Conservation (phyloP, 2,113 vertebrate genomes). For the Salminus brasiliensis region DNA sequence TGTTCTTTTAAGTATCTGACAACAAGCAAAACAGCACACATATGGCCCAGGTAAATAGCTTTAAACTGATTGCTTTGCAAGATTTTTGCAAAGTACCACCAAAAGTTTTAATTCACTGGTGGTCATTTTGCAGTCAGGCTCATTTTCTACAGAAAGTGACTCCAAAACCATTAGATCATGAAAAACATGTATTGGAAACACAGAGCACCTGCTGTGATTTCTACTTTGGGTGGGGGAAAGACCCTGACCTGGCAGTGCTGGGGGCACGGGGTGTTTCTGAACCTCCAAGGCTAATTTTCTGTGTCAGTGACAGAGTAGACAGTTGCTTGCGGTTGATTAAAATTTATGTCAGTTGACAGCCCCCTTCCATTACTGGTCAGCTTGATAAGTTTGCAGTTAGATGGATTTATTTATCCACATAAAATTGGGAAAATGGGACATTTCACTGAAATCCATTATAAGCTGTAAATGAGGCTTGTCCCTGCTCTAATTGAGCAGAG, state of each 20-base stretch:
- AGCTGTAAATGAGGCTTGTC: not conserved
- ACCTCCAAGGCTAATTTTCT: not conserved
- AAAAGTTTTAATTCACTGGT: too few relatives aligned
- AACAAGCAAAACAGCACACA: too few relatives aligned
- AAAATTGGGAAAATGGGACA: not conserved
- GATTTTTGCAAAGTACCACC: too few relatives aligned
- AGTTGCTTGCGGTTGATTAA: not conserved
- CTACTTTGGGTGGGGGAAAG: not conserved
- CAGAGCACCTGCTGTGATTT: not conserved
- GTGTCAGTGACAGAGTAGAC: slow-evolving; percentile 20
- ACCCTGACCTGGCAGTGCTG: not conserved
- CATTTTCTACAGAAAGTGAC: not conserved
- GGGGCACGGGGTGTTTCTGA: not conserved
- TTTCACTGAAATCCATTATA: not conserved
- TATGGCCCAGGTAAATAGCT: too few relatives aligned
- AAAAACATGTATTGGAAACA: not conserved
- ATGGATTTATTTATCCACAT: slow-evolving; percentile 7
- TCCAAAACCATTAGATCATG: not conserved
- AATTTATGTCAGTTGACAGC: slow-evolving; percentile 4
- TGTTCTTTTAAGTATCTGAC: too few relatives aligned
- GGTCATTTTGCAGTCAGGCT: too few relatives aligned
- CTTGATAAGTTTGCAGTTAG: slow-evolving; percentile 23
- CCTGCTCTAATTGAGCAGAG: not conserved
- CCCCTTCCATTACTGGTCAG: not conserved
- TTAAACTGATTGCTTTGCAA: too few relatives aligned